Base-by-base conservation (phyloP, 2,113 vertebrate genomes). In the Budorcas taxicolor region DNA sequence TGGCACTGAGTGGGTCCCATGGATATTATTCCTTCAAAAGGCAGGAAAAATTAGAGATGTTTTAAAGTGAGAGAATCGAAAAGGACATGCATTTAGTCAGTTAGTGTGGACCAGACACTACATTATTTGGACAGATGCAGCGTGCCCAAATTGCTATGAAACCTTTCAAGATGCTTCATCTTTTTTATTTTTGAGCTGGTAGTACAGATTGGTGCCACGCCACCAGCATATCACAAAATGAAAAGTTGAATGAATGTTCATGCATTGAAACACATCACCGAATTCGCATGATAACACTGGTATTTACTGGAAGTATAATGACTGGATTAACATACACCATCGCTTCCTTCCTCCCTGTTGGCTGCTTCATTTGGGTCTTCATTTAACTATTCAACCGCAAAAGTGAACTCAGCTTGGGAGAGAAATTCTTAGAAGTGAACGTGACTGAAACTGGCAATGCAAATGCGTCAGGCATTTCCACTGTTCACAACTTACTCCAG, bases 371-470 rank as follows among this genome's bases (percentile, higher is more conserved):
- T 52, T 90, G 50, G 78, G 33, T 40, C 90, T 91, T 92, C 23
- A 52, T 52, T 89, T 45, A 53, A 87, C 47, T 90, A 33, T 10
- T 47, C 50, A 94, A 36, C 43, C 83, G 60, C 67, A 71, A 52
- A 93, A 57, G 60, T 93, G 60, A 50, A 29, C 57, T 74, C 84
- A 76, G 53, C 88, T 60, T 85, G 82, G 90, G 74, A 81, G 47
- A 67, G 31, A 53, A 16, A 86, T 91, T 97, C 91, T 87, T 96
- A 81, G 88, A 92, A 91, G 76, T 90, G 53, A 92, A 47, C 78
- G 88, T 82, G 85, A 82, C 40, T 81, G 40, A 87, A 62, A 5
- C 55, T 82, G 58, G 50, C 62, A 64, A 67, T 50, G n/a, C 19
- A 45, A 88, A 81, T 14, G 3, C 6, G 15, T 64, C 31, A 80